Conservation (phyloP, 2,113 vertebrate genomes). For the Lophotis ruficrista region DNA sequence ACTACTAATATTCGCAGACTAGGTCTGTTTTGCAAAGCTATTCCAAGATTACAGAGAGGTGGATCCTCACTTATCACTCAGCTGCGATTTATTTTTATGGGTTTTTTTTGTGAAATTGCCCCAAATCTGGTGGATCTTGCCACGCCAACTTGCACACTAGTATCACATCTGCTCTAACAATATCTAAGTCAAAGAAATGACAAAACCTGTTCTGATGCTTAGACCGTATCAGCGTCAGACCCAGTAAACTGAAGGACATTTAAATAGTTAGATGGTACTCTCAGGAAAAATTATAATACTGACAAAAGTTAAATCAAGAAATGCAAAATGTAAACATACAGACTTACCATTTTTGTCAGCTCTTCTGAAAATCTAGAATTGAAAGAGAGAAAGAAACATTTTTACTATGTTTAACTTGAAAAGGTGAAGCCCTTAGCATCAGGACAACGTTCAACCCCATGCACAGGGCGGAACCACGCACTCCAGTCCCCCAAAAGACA, state of each 20-base stretch:
- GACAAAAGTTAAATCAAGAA: not conserved
- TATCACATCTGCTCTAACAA: not conserved
- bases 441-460: fast-evolving
- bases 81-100: not conserved
- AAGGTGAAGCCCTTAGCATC: not conserved
- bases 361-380: constrained; percentile 79
- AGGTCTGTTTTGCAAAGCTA: not conserved
- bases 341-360: constrained; percentile 84
- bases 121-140: not conserved
- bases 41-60: not conserved
- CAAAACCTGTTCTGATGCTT: not conserved
- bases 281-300: not conserved
- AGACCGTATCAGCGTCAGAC: fast-evolving
- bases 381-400: constrained; percentile 46
- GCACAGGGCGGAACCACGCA: not conserved
- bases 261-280: not conserved
- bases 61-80: not conserved
- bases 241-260: not conserved
- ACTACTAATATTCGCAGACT: not conserved
- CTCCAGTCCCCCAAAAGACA: not conserved
- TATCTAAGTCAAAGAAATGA: not conserved
- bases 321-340: not conserved
- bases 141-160: fast-evolving
- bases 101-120: not conserved
- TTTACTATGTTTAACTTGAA: not conserved